Evolutionary conservation across 2,113 vertebrate species (phyloP), one percentile per base, ranked within the genome.

Genomic region (Crocuta crocuta): DNA sequence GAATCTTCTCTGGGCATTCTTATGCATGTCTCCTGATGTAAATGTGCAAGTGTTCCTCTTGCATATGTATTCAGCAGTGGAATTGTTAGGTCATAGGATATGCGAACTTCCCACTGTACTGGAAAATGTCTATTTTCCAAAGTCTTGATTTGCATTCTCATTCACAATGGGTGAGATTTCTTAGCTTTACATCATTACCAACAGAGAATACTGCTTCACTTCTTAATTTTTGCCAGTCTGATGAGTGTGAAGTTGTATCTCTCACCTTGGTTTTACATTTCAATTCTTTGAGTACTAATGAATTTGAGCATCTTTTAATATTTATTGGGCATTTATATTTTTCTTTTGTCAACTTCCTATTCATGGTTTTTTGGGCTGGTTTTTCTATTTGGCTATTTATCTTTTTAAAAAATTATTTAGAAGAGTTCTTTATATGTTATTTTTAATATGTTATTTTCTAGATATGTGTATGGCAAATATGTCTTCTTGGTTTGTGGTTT

Each of bases 331-430:
- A 68, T 45, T 94, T 35, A 65, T 55, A 31, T 39, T 66, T 81
- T 93, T 92, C 50, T 89, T 74, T 35, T 61, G 35, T 63, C 55
- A 91, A 82, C 48, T 97, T 10, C 8, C 33, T 89, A 68, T 65
- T 86, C 10, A 31, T 73, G 8, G 21, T 35, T 84, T 85, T 84
- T 82, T 85, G 76, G 78, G 35, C 31, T 23, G 68, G 23, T n/a
- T 83, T 97, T 96, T 70, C 7, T 70, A 70, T n/a, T 95, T 86
- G 84, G 2, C 55, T 91, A 39, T 91, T 58, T 61, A 83, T 61
- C 3, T 63, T 89, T 93, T 78, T 61, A 35, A 82, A 70, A 45
- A 45, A 50, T 92, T 53, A 95, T 48, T 85, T 23, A 2, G 33
- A 93, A 80, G 78, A 66, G 24, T 43, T 92, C 55, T 85, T 96